These are phyloP conservation scores for Oxyura jamaicensis DNA, from an alignment of 2,113 vertebrate species.

Conservation along the genomic window DNA sequence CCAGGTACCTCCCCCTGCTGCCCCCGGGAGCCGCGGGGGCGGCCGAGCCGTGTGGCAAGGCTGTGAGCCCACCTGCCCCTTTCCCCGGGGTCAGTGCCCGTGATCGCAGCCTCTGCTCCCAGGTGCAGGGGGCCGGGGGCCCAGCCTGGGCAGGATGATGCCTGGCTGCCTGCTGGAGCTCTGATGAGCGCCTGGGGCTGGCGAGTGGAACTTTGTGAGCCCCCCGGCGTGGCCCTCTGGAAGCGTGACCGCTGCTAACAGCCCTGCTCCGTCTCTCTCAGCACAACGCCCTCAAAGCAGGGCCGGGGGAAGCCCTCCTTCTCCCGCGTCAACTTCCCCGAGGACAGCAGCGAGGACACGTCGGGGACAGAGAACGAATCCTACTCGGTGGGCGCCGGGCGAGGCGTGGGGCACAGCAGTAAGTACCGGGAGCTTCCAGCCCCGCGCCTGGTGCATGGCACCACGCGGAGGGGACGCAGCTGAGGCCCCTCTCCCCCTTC, in stretches of 20 bases:
- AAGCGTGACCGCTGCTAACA: accelerated
- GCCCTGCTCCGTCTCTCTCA: constrained; percentile 48
- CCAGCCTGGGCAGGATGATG: background rate
- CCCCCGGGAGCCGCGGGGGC: background rate
- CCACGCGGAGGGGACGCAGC: background rate
- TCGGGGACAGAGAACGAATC: constrained; percentile 97
- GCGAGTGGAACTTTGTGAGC: accelerated
- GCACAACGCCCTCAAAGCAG: constrained; percentile 97
- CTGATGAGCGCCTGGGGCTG: accelerated
- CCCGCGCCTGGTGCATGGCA: too few species aligned
- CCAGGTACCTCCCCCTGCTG: constrained; percentile 80
- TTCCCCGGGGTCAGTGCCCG: too few species aligned
- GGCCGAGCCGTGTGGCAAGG: accelerated
- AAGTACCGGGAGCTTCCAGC: constrained; percentile 63
- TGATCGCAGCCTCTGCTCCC: background rate
- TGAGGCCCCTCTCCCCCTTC: background rate
- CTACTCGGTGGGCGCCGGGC: constrained; percentile 91
- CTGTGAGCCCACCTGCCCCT: accelerated
- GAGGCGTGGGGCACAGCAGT: constrained; percentile 90
- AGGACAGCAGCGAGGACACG: constrained; percentile 98
- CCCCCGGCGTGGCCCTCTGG: too few species aligned
- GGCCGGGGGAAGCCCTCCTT: constrained; percentile 95
- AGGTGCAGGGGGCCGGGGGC: background rate
- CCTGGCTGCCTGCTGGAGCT: background rate
- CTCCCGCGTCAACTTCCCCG: constrained; percentile 91